phyloP scores from a whole-genome alignment of 2,113 vertebrate species.

The Callaeas wilsoni region DNA sequence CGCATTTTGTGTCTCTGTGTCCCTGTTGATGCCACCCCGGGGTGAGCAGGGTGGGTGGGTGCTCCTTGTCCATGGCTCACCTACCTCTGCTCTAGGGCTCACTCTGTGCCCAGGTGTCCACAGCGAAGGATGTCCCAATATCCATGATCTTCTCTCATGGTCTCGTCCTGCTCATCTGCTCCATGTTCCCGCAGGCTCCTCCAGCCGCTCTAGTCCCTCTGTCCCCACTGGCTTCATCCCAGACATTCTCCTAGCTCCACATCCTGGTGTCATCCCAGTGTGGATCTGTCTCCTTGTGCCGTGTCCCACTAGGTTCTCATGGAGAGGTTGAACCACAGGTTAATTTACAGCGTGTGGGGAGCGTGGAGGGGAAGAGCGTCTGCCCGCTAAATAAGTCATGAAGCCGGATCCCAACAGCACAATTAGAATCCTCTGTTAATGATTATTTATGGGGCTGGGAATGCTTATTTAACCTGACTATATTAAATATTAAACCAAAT shows the following conservation, averaged over 20 bases:
- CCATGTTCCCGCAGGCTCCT: rapidly evolving
- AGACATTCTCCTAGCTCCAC: neutral
- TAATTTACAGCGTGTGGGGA: neutral
- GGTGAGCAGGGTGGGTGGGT: neutral
- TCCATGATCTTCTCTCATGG: rapidly evolving
- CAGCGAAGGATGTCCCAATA: rapidly evolving
- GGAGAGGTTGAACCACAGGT: neutral
- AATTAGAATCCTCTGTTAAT: slow-evolving; percentile 62
- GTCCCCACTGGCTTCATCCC: neutral
- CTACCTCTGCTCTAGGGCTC: neutral
- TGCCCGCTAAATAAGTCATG: slow-evolving; percentile 65
- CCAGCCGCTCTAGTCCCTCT: rapidly evolving
- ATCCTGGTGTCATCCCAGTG: neutral
- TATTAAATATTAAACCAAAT: slow-evolving; percentile 71
- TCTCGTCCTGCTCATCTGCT: neutral
- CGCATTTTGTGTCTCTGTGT: rapidly evolving
- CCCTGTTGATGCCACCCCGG: neutral
- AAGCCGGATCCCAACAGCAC: slow-evolving; percentile 65
- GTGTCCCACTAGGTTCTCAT: neutral
- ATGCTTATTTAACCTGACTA: slow-evolving; percentile 57
- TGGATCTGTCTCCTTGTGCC: neutral
- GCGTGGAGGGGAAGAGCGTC: neutral
- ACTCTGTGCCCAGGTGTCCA: rapidly evolving
- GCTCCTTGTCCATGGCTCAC: rapidly evolving
- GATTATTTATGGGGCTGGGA: slow-evolving; percentile 62